Evolutionary conservation across 1,140 invertebrate genomes (phyloP).

Genomic region (Meteorus sp.): DNA sequence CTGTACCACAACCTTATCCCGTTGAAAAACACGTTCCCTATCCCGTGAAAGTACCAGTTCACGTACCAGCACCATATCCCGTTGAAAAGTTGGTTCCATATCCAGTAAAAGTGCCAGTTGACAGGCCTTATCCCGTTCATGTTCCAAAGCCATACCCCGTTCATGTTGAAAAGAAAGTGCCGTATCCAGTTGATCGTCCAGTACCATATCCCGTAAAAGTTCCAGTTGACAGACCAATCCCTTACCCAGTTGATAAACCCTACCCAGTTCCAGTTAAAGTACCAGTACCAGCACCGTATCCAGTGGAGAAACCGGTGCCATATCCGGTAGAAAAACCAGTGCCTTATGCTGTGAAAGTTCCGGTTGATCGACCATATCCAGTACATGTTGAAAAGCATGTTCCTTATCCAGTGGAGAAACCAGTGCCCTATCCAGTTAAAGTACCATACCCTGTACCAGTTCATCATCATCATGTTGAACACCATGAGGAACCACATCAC

Average conservation of each 20-base stretch:
- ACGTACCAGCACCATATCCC: slow-evolving; percentile 66
- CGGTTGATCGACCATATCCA: slow-evolving; percentile 35
- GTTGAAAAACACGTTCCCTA: slow-evolving; percentile 68
- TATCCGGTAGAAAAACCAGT: slow-evolving; percentile 37
- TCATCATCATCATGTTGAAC: slow-evolving; percentile 30
- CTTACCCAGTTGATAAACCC: slow-evolving; percentile 60
- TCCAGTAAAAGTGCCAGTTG: slow-evolving; percentile 65
- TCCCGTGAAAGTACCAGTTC: slow-evolving; percentile 66
- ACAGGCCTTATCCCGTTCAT: slow-evolving; percentile 64
- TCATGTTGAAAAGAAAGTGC: slow-evolving; percentile 72
- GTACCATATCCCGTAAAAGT: slow-evolving; percentile 62
- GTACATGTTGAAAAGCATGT: slow-evolving; percentile 39
- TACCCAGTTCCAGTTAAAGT: slow-evolving; percentile 55
- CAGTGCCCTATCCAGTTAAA: slow-evolving; percentile 62
- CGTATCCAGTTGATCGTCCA: slow-evolving; percentile 64
- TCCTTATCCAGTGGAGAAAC: slow-evolving; percentile 44
- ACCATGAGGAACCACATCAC: slow-evolving; percentile 27
- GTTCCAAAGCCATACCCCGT: slow-evolving; percentile 63
- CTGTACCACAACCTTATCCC: slow-evolving; percentile 72
- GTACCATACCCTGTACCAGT: slow-evolving; percentile 65
- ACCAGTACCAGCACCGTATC: slow-evolving; percentile 40
- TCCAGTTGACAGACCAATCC: slow-evolving; percentile 48
- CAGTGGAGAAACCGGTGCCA: slow-evolving; percentile 41
- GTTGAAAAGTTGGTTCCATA: slow-evolving; percentile 69
- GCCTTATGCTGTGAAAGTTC: slow-evolving; percentile 39